Evolutionary conservation across 2,113 vertebrate genomes (phyloP).

Genomic region (Gallinago media): DNA sequence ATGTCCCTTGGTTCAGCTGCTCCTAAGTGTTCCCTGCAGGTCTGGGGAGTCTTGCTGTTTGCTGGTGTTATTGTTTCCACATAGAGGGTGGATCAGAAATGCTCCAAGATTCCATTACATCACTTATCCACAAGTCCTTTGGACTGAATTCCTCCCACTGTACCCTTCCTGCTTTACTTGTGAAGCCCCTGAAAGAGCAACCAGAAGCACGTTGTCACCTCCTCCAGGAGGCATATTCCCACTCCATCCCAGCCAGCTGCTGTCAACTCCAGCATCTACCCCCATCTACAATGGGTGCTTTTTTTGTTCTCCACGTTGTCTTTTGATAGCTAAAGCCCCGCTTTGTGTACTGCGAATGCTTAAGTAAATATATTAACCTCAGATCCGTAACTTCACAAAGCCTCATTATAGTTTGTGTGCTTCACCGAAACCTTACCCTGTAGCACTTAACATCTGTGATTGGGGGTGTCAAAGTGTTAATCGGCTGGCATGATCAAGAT

Average conservation of each 20-base stretch:
- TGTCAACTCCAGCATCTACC: fast-evolving
- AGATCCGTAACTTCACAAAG: constrained; percentile 28
- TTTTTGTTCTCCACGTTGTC: not conserved
- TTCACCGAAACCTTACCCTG: constrained; percentile 37
- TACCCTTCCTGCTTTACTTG: not conserved
- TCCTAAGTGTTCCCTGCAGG: not conserved
- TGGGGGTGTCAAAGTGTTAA: constrained; percentile 60
- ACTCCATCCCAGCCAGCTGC: not conserved
- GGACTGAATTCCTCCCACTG: not conserved
- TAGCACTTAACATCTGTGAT: constrained; percentile 4
- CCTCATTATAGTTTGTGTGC: not conserved
- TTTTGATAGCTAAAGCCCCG: not conserved
- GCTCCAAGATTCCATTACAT: not conserved
- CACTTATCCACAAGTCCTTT: not conserved
- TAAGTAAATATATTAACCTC: not conserved
- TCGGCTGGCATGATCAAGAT: constrained; percentile 53
- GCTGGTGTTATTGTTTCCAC: not conserved
- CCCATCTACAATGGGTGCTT: not conserved
- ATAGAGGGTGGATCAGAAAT: not conserved
- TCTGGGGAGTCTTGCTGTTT: not conserved
- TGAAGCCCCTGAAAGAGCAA: not conserved
- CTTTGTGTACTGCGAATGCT: not conserved
- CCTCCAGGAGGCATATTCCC: not conserved
- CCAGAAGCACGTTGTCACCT: not conserved
- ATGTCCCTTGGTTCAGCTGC: not conserved